Evolutionary conservation across 2,113 vertebrate genomes (phyloP), one percentile per base, ranked within the genome.

Genomic region (Oncorhynchus kisutch): DNA sequence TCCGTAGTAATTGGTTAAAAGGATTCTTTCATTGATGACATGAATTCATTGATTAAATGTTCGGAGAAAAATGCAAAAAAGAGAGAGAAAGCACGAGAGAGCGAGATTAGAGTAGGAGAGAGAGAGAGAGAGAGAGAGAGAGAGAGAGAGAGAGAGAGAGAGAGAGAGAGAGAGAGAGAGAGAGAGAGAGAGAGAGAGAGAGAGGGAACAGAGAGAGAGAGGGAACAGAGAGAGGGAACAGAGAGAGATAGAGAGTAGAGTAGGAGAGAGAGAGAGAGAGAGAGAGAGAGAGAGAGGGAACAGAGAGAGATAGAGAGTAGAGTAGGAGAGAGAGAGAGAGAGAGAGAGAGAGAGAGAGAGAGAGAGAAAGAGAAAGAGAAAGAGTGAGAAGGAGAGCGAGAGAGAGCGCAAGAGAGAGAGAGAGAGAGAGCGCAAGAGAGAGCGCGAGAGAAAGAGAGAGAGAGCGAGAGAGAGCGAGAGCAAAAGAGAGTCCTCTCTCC

Each of bases 21-120:
- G 71, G 12, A 82, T 68, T 12, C 3, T 57, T 67, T 45, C 6
- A 84, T 72, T 75, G 71, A 83, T 81, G 81, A 70, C 8, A 39
- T 39, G 1, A 39, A 39, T 39, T 39, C 67, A 68, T 8, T n/a
- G 69, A 73, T 68, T 13, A 1, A 77, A 78, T 69, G 22, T 11
- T 45, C 67, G 57, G 45, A 65, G 18, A 62, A 79, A 72, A 57
- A 54, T 34, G 18, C 29, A 34, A 6, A 29, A 51, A 59, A 18
- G 6, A 60, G 49, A 62, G 45, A 14, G 70, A 27, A n/a, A 45
- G 39, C 39, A 45, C 24, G 6, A n/a, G 65, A 34, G 29, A 25
- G 22, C 73, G 49, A 67, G 29, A 25, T 6, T 24, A 24, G 9
- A 24, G 8, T 1, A 60, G 22, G 7, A 13, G 22, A 74, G 49